These are phyloP conservation scores for Gnathonemus longibarbis DNA, from an alignment of 2,113 vertebrate species.

Conservation along the genomic window DNA sequence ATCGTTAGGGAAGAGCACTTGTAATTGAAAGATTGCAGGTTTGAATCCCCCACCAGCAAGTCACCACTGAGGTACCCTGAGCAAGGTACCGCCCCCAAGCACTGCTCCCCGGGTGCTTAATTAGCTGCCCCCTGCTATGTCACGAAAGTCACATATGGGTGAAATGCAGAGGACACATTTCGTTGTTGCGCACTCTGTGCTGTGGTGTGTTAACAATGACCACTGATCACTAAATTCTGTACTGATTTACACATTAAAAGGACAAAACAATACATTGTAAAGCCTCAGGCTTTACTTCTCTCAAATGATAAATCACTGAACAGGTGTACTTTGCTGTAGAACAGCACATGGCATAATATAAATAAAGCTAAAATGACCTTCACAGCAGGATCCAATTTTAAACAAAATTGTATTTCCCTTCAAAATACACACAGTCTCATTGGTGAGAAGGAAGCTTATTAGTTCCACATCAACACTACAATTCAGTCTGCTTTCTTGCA, in stretches of 20 bases:
- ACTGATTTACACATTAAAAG: background rate
- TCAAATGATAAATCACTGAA: background rate
- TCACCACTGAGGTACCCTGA: too few species aligned
- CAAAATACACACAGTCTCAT: conserved; percentile 4
- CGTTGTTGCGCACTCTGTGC: too few species aligned
- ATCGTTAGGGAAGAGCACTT: too few species aligned
- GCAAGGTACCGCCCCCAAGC: too few species aligned
- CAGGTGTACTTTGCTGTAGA: background rate
- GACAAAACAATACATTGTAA: background rate
- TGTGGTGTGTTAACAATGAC: too few species aligned
- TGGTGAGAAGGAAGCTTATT: conserved; percentile 7
- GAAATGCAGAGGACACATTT: too few species aligned
- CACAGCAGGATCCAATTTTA: background rate
- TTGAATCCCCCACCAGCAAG: too few species aligned
- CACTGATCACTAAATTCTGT: too few species aligned
- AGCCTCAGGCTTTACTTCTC: background rate
- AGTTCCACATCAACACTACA: conserved; percentile 17
- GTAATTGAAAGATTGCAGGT: too few species aligned
- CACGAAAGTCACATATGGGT: too few species aligned
- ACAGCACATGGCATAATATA: background rate
- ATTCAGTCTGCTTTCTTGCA: conserved; percentile 1
- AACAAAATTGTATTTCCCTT: background rate
- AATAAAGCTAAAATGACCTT: conserved; percentile 14
- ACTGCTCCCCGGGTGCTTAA: too few species aligned
- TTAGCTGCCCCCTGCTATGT: too few species aligned